phyloP scores from a whole-genome alignment of 1,140 invertebrate genomes.

The Lordiphosa collinella region DNA sequence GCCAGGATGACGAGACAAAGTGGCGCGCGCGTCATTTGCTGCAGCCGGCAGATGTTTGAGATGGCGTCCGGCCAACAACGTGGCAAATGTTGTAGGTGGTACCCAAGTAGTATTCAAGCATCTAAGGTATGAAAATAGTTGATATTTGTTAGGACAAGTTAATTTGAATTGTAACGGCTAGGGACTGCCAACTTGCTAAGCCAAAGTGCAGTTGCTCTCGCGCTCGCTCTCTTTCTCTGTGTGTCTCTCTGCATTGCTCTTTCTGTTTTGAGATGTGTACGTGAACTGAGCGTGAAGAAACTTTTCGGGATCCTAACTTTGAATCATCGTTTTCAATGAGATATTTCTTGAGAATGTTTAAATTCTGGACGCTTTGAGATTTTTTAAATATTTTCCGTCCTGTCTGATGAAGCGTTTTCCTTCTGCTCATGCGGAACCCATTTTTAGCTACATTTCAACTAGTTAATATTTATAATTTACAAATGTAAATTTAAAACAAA shows the following conservation, averaged over 20 bases:
- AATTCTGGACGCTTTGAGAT: too few relatives aligned
- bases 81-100: background rate
- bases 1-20: constrained; percentile 15
- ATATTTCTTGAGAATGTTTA: too few relatives aligned
- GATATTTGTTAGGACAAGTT: background rate
- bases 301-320: too few relatives aligned
- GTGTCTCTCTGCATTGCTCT: too few relatives aligned
- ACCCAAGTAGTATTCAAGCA: background rate
- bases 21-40: constrained; percentile 52
- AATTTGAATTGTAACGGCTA: constrained; percentile 1
- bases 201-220: background rate
- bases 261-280: background rate
- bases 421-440: too few relatives aligned
- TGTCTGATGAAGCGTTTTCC: too few relatives aligned
- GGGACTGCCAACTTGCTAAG: background rate
- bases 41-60: constrained; percentile 33
- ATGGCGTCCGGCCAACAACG: constrained; percentile 48
- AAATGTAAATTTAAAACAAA: too few relatives aligned
- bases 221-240: too few relatives aligned
- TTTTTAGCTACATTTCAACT: too few relatives aligned
- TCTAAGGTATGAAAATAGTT: background rate
- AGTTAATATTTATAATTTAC: too few relatives aligned
- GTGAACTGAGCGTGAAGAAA: background rate
- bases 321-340: too few relatives aligned
- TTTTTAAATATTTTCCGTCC: too few relatives aligned